Conservation (phyloP, 2,113 vertebrate genomes). For the Chloropsis hardwickii region DNA sequence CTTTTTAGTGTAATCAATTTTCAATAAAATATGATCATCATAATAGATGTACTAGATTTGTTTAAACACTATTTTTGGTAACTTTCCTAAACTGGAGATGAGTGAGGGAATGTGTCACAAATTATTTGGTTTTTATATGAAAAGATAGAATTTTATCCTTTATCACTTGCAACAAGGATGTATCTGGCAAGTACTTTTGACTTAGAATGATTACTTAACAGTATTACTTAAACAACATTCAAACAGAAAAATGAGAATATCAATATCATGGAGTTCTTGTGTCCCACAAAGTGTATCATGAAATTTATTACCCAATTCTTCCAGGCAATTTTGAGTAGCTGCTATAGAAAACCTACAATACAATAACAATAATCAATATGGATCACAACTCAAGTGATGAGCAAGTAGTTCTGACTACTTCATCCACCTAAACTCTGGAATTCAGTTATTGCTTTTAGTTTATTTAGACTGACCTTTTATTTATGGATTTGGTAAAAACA, state of each 20-base stretch:
- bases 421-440: slow-evolving; percentile 14
- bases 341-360: slow-evolving; percentile 57
- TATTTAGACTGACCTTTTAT: neutral
- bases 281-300: slow-evolving; percentile 47
- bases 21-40: neutral
- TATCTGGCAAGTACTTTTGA: neutral
- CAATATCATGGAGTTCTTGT: slow-evolving; percentile 23
- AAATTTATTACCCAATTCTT: slow-evolving; percentile 54
- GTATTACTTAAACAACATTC: slow-evolving; percentile 12
- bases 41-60: neutral
- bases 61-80: neutral
- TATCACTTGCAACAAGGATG: neutral
- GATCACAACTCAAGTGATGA: slow-evolving; percentile 39
- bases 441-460: neutral
- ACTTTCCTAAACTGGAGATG: neutral
- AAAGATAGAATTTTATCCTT: neutral
- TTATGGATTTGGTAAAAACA: neutral
- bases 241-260: slow-evolving; percentile 48
- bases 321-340: slow-evolving; percentile 50
- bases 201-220: neutral
- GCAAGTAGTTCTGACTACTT: slow-evolving; percentile 47
- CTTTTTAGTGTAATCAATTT: neutral
- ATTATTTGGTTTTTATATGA: neutral
- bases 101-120: neutral
- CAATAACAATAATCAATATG: slow-evolving; percentile 53